Base-by-base conservation (phyloP, 2,888 invertebrate species). In the Agrotis ipsilon region DNA sequence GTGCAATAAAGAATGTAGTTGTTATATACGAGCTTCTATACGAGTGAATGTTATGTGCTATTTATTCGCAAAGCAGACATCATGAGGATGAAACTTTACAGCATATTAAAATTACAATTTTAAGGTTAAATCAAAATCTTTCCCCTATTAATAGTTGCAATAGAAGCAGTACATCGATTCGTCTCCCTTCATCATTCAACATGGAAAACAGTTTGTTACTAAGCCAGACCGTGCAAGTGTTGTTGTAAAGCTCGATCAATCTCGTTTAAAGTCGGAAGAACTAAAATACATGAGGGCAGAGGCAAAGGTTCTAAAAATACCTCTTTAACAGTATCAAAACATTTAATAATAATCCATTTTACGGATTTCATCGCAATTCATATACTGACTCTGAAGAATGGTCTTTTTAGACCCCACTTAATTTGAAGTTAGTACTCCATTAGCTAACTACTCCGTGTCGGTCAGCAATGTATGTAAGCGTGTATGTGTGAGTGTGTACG, bases 401-500 rank as follows among this genome's bases (percentile, higher is more conserved):
- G 39, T 11, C 39, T 39, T 39, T 39, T 39, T 39, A 11, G 11
- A 11, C 9, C 32, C 39, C n/a, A n/a, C n/a, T n/a, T n/a, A n/a
- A 11, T 39, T 39, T 39, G 11, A 39, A 11, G 24, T 52, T 18
- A 68, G 51, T 45, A 45, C 16, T 70, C 51, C n/a, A 69, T 68
- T 68, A 45, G 48, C 32, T 32, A 32, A 32, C 9, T 46, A 58
- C n/a, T 51, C 58, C 13, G 18, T 60, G 60, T 60, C 18, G 43
- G 27, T 48, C 5, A 45, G 39, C 46, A 24, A 27, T 27, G 55
- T 14, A 32, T 46, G 43, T 4, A 48, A 45, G 55, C 55, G 11
- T 18, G 27, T 27, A 19, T 14, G 14, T 18, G 27, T 14, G 46
- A 7, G 39, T 51, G 62, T 61, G 54, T 81, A 91, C 92, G 90